These are phyloP conservation scores for Astyanax mexicanus DNA, from an alignment of 2,797 vertebrate species.

Conservation along the genomic window DNA sequence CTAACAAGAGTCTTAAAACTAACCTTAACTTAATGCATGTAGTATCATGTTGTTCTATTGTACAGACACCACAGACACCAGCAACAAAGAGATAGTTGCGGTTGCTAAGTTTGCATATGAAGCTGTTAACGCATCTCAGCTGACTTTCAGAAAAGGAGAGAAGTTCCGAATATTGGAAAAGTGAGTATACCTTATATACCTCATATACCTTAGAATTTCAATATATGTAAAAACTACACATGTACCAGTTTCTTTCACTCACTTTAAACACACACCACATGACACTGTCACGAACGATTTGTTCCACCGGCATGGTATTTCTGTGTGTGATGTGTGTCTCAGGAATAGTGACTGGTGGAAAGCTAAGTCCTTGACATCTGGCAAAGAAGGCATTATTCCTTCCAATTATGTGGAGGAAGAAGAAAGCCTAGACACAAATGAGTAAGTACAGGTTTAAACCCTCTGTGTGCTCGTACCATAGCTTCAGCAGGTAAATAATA, in stretches of 20 bases:
- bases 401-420: slow-evolving; percentile 90
- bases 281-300: not conserved
- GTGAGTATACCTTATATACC: slow-evolving; percentile 81
- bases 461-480: not conserved
- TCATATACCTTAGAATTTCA: slow-evolving; percentile 64
- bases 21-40: no score
- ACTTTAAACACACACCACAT: not conserved
- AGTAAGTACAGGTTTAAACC: slow-evolving; percentile 79
- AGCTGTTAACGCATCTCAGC: slow-evolving; percentile 83
- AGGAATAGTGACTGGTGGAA: slow-evolving; percentile 94
- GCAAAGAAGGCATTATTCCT: slow-evolving; percentile 91
- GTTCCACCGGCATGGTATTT: not conserved
- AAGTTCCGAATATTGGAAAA: slow-evolving; percentile 88
- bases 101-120: slow-evolving; percentile 87
- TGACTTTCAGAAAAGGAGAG: slow-evolving; percentile 96
- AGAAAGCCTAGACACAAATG: slow-evolving; percentile 91
- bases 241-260: not conserved
- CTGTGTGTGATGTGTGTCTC: slow-evolving; percentile 48
- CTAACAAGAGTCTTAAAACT: no score
- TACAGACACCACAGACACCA: slow-evolving; percentile 60
- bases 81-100: slow-evolving; percentile 80
- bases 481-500: not conserved
- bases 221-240: not conserved
- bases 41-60: not conserved
- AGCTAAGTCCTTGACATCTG: slow-evolving; percentile 84